phyloP scores from a whole-genome alignment of 2,113 vertebrate species.

The Datnioides undecimradiatus region DNA sequence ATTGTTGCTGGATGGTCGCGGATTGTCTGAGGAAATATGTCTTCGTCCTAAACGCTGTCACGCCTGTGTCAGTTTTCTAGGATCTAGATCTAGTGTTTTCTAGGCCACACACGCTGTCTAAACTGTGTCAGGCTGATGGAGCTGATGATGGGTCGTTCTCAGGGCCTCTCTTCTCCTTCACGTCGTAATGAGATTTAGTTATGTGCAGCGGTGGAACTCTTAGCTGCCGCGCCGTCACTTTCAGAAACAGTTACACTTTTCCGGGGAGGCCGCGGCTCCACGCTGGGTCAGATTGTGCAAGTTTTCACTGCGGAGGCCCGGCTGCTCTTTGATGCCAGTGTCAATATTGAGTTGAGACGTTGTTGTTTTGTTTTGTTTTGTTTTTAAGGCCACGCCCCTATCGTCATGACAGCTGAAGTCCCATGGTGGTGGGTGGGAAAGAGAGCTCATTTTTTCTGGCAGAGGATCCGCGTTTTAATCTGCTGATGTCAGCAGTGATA shows the following conservation, averaged over 20 bases:
- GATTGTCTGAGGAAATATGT: neutral
- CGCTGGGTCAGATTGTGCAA: neutral
- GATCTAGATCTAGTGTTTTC: constrained; percentile 40
- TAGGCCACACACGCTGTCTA: constrained; percentile 37
- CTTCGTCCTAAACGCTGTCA: constrained; percentile 13
- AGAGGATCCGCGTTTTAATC: constrained; percentile 32
- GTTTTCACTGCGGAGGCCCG: neutral
- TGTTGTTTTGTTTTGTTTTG: neutral
- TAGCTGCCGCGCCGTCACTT: constrained; percentile 22
- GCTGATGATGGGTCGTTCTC: constrained; percentile 47
- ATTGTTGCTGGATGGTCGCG: neutral
- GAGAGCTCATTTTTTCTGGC: constrained; percentile 54
- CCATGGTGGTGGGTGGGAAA: constrained; percentile 64
- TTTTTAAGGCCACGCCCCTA: constrained; percentile 30
- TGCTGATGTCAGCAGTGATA: constrained; percentile 44
- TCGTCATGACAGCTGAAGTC: constrained; percentile 47
- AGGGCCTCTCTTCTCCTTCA: constrained; percentile 37
- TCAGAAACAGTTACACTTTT: constrained; percentile 19
- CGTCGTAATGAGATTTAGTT: constrained; percentile 67
- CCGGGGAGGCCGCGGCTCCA: neutral
- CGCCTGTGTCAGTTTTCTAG: neutral
- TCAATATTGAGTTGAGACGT: neutral
- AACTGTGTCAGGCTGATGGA: constrained; percentile 63
- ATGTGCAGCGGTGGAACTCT: constrained; percentile 57
- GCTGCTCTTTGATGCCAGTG: neutral